Evolutionary conservation across 2,888 invertebrate species (phyloP).

Genomic region (Drosophila antonietae): DNA sequence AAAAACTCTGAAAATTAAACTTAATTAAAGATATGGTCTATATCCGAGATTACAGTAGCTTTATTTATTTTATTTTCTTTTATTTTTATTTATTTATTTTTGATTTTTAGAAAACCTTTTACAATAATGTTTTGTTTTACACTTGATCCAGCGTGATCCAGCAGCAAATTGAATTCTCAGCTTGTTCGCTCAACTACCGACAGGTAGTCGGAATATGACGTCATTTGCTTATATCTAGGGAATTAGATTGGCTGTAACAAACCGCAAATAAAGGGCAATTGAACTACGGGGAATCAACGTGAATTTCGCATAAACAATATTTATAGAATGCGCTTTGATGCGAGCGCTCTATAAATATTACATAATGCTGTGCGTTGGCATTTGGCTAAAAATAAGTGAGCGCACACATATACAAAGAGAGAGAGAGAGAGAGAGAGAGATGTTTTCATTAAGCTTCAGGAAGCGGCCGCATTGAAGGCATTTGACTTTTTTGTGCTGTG

Average conservation of each 20-base stretch:
- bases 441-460: conserved; percentile 57
- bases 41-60: too few relatives aligned
- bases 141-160: background rate
- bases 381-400: conserved; percentile 54
- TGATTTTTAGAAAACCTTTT: background rate
- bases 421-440: background rate
- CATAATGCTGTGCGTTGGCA: conserved; percentile 16
- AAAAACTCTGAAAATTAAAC: too few relatives aligned
- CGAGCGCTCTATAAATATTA: conserved; percentile 29
- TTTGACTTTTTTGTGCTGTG: conserved; percentile 45
- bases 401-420: conserved; percentile 10
- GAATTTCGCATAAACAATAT: conserved; percentile 10
- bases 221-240: conserved; percentile 1
- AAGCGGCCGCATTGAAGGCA: conserved; percentile 52
- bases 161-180: background rate
- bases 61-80: too few relatives aligned
- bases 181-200: background rate
- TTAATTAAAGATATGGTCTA: too few relatives aligned
- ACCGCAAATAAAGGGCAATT: conserved; percentile 7
- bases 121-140: background rate
- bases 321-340: conserved; percentile 21
- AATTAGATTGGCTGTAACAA: background rate
- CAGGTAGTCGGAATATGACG: background rate
- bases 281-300: conserved; percentile 2
- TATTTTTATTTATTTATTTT: background rate